Conservation (phyloP, 2,888 invertebrate genomes). For the Camptogramma bilineatum region DNA sequence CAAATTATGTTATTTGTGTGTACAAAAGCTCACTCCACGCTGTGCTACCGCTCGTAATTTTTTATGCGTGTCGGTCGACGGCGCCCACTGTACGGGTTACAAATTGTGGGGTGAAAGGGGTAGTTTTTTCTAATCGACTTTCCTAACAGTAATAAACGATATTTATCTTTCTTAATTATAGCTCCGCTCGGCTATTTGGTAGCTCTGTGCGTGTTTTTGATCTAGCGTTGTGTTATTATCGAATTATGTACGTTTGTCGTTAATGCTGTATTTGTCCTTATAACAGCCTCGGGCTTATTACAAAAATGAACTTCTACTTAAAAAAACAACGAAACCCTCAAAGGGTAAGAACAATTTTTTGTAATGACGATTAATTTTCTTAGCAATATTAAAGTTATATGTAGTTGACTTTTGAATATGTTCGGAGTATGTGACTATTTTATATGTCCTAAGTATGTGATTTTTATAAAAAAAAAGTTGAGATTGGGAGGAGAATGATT, state of each 20-base stretch:
- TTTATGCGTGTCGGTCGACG: constrained; percentile 77
- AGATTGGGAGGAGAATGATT: neutral
- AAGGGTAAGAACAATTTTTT: neutral
- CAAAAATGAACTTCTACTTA: constrained; percentile 28
- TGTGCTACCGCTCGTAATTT: constrained; percentile 58
- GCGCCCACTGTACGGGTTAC: constrained; percentile 85
- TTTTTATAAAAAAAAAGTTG: neutral
- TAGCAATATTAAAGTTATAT: constrained; percentile 3
- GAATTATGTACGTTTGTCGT: constrained; percentile 79
- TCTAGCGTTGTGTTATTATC: constrained; percentile 79
- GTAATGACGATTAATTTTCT: neutral
- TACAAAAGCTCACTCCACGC: constrained; percentile 59
- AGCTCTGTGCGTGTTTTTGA: constrained; percentile 79
- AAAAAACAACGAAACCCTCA: neutral
- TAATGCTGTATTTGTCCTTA: constrained; percentile 59
- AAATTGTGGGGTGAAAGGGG: constrained; percentile 86
- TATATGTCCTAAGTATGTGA: neutral
- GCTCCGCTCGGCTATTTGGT: constrained; percentile 79
- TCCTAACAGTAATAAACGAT: constrained; percentile 85
- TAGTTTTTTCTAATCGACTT: constrained; percentile 86
- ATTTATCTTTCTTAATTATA: constrained; percentile 86
- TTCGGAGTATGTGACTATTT: neutral
- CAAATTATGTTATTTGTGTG: constrained; percentile 22
- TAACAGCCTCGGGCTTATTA: constrained; percentile 49
- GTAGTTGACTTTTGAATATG: neutral